phyloP scores from a whole-genome alignment of 2,113 vertebrate species.

The Mobula birostris region DNA sequence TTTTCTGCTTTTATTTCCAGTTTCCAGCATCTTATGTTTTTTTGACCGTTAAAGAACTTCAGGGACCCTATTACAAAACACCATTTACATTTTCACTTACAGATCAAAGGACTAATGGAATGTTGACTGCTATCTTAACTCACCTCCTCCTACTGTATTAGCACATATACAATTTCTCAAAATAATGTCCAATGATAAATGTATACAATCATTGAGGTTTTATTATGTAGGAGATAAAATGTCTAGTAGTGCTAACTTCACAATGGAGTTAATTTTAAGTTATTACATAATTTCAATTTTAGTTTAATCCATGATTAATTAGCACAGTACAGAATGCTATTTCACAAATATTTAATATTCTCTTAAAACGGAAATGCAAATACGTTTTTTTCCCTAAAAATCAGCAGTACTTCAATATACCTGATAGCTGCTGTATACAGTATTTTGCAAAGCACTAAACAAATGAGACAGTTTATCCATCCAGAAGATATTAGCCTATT shows the following conservation, averaged over 20 bases:
- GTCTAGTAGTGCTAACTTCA: background rate
- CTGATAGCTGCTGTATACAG: background rate
- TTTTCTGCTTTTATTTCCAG: too few species aligned
- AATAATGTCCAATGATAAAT: background rate
- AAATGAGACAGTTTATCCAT: background rate
- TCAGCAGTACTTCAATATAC: background rate
- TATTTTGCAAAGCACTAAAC: background rate
- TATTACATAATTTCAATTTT: background rate
- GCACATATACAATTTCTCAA: background rate
- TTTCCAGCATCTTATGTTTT: too few species aligned
- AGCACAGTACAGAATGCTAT: background rate
- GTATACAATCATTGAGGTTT: background rate
- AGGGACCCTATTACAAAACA: background rate
- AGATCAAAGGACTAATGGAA: background rate
- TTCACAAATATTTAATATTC: background rate
- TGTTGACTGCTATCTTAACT: background rate
- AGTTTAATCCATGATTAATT: background rate
- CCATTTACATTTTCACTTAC: background rate
- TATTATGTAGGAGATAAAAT: background rate
- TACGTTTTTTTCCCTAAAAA: background rate
- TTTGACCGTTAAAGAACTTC: too few species aligned
- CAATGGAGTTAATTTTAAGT: background rate
- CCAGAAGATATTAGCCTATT: background rate
- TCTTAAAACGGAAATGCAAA: background rate
- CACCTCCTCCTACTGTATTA: background rate